These are phyloP conservation scores for Madoqua kirkii DNA, from an alignment of 2,113 vertebrate genomes.

Conservation along the genomic window DNA sequence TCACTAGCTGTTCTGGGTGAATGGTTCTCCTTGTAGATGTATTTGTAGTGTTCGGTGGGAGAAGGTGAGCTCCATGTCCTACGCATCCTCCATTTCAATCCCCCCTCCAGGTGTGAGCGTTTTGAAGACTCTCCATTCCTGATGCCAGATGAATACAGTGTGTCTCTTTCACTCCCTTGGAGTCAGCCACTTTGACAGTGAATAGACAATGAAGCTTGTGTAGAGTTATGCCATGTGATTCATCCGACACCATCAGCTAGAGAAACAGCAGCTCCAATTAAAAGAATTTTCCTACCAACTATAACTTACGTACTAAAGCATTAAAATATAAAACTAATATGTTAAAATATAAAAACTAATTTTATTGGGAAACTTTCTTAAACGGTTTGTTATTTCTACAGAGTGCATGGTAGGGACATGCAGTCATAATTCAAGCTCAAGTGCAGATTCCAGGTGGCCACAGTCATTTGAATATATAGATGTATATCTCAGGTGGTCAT, in stretches of 20 bases:
- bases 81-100: neutral
- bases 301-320: slow-evolving; percentile 1
- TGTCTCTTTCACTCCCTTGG: neutral
- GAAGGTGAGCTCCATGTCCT: neutral
- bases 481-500: neutral
- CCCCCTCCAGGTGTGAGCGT: neutral
- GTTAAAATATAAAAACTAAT: neutral
- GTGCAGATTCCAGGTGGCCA: neutral
- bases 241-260: neutral
- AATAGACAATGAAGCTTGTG: neutral
- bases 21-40: neutral
- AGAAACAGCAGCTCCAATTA: neutral
- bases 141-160: neutral
- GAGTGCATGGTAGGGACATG: neutral
- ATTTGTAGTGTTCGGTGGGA: neutral
- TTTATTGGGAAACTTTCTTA: neutral
- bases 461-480: neutral
- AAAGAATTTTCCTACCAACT: neutral
- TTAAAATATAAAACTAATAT: neutral
- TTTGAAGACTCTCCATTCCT: neutral
- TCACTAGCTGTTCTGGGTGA: neutral
- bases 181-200: neutral
- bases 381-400: neutral
- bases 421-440: neutral
- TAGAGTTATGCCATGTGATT: neutral